A percentile compares a stretch with the other conserved stretches of the same genome.
These are phyloP conservation scores for Orientallactaga bullata DNA, from an alignment of 2,113 vertebrate species.

Conservation along the genomic window DNA sequence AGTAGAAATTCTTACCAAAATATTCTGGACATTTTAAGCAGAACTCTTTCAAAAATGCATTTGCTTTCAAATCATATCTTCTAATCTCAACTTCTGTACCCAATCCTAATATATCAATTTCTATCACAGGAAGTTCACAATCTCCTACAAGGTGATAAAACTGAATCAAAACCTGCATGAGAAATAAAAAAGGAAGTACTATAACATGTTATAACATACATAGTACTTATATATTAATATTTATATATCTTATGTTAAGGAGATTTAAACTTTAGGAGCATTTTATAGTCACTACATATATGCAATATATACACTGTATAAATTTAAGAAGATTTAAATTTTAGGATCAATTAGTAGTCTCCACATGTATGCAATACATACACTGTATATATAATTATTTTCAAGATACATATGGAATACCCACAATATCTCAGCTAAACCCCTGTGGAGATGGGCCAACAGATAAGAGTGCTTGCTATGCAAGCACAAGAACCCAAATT, in stretches of 20 bases:
- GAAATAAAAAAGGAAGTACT: constrained; percentile 12
- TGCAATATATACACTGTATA: neutral
- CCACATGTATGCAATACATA: too few species aligned
- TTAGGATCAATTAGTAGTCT: neutral
- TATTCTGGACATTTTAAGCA: constrained; percentile 96
- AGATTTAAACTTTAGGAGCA: constrained; percentile 35
- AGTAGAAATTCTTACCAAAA: constrained; percentile 89
- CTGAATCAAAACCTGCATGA: constrained; percentile 92
- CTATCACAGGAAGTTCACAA: constrained; percentile 91
- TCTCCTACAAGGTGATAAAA: constrained; percentile 89
- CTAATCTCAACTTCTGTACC: constrained; percentile 94
- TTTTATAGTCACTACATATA: neutral
- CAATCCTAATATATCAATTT: constrained; percentile 91
- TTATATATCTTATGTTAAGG: neutral
- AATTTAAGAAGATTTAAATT: constrained; percentile 24
- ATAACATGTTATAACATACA: neutral
- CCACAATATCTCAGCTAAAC: neutral
- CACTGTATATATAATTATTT: neutral
- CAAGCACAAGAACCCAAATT: too few species aligned
- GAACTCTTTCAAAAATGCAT: constrained; percentile 94
- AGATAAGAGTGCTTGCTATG: too few species aligned
- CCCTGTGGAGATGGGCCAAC: too few species aligned
- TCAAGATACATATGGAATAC: neutral
- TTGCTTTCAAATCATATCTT: constrained; percentile 94
- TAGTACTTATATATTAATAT: neutral